Conservation (phyloP, 2,888 invertebrate genomes). For the Chromoteleia sp. region DNA sequence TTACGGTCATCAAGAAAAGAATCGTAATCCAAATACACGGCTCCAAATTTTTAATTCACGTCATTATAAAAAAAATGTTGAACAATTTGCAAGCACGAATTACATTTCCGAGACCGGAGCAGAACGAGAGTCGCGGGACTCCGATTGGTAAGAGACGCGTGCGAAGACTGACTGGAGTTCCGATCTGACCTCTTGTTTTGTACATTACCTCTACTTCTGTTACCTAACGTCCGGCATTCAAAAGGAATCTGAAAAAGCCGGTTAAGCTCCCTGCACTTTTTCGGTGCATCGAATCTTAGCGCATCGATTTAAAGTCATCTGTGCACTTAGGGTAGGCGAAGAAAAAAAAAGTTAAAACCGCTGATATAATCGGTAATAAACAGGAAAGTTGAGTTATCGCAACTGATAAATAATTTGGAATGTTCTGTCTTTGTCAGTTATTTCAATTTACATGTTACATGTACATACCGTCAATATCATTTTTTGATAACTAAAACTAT, state of each 20-base stretch:
- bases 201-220: constrained; percentile 51
- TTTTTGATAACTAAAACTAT: too few relatives aligned
- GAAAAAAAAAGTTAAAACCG: too few relatives aligned
- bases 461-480: too few relatives aligned
- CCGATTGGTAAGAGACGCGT: constrained; percentile 75
- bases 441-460: too few relatives aligned
- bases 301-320: neutral
- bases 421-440: too few relatives aligned
- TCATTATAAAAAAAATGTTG: constrained; percentile 29
- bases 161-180: constrained; percentile 74
- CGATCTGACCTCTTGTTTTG: constrained; percentile 66
- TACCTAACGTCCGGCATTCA: constrained; percentile 59
- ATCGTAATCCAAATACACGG: constrained; percentile 46
- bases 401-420: too few relatives aligned
- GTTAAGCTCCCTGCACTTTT: constrained; percentile 26
- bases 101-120: constrained; percentile 52
- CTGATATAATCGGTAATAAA: too few relatives aligned
- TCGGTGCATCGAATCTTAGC: constrained; percentile 1
- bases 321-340: too few relatives aligned
- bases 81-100: constrained; percentile 37
- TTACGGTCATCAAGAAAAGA: constrained; percentile 49
- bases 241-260: constrained; percentile 45
- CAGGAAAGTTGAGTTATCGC: too few relatives aligned
- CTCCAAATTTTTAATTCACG: constrained; percentile 34
- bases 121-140: constrained; percentile 53